Conservation (phyloP, 2,113 vertebrate genomes). For the Xenopus laevis region DNA sequence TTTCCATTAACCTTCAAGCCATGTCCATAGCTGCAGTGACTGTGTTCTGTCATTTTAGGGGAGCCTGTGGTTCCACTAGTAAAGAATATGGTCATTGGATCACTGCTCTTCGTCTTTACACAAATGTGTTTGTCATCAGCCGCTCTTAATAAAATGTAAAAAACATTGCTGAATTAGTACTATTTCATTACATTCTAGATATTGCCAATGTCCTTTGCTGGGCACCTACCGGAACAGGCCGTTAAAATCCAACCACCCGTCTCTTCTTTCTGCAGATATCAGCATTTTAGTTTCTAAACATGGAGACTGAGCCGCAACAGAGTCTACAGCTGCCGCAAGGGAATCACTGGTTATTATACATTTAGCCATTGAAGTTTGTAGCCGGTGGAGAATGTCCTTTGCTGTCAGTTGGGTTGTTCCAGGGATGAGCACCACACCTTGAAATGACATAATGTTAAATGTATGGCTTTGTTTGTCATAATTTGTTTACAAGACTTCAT, state of each 20-base stretch:
- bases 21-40: conserved; percentile 68
- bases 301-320: conserved; percentile 60
- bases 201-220: too few relatives aligned
- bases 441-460: not conserved
- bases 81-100: conserved; percentile 75
- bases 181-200: not conserved
- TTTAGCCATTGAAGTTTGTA: conserved; percentile 67
- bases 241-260: conserved; percentile 66
- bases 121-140: conserved; percentile 64
- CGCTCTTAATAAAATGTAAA: conserved; percentile 54
- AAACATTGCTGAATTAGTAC: conserved; percentile 13
- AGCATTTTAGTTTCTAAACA: conserved; percentile 65
- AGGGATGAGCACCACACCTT: conserved; percentile 65
- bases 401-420: conserved; percentile 73
- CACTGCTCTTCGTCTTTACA: conserved; percentile 62
- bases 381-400: conserved; percentile 68
- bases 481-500: too few relatives aligned
- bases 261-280: conserved; percentile 58
- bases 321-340: conserved; percentile 65
- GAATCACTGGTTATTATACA: conserved; percentile 68
- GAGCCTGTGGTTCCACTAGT: conserved; percentile 74
- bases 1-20: conserved; percentile 69
- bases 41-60: conserved; percentile 77
- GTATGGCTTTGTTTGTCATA: too few relatives aligned
- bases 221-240: conserved; percentile 65